Evolutionary conservation across 1,140 invertebrate species (phyloP).

Genomic region (Periplaneta americana): DNA sequence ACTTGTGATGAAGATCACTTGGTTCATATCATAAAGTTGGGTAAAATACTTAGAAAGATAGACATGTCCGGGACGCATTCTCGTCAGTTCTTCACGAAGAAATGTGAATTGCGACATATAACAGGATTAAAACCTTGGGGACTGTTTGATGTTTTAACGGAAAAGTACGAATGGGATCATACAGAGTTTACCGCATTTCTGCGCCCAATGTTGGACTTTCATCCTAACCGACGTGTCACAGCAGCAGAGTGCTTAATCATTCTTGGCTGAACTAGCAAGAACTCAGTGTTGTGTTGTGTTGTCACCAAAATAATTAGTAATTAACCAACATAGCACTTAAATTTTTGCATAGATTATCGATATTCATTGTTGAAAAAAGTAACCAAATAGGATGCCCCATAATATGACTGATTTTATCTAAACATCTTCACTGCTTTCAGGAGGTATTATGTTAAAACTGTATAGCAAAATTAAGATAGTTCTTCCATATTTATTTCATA

Average conservation of each 20-base stretch:
- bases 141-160: constrained; percentile 84
- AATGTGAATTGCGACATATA: constrained; percentile 87
- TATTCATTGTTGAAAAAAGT: neutral
- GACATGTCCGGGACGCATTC: constrained; percentile 88
- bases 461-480: neutral
- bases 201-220: constrained; percentile 91
- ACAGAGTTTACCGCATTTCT: constrained; percentile 88
- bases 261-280: constrained; percentile 64
- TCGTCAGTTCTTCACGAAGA: constrained; percentile 88
- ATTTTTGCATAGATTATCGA: neutral
- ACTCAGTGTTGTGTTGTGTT: neutral
- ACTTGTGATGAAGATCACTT: constrained; percentile 96
- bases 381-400: neutral
- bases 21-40: constrained; percentile 97
- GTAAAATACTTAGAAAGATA: constrained; percentile 88
- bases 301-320: neutral
- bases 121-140: constrained; percentile 91
- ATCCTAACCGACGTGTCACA: constrained; percentile 84
- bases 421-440: neutral
- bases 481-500: neutral
- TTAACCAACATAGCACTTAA: neutral
- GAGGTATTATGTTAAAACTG: neutral
- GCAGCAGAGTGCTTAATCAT: constrained; percentile 90
- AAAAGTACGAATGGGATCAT: constrained; percentile 92
- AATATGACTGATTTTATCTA: neutral